Evolutionary conservation across 2,797 vertebrate species (phyloP), one percentile per base, ranked within the genome.

Genomic region (Melanotaenia boesemani): DNA sequence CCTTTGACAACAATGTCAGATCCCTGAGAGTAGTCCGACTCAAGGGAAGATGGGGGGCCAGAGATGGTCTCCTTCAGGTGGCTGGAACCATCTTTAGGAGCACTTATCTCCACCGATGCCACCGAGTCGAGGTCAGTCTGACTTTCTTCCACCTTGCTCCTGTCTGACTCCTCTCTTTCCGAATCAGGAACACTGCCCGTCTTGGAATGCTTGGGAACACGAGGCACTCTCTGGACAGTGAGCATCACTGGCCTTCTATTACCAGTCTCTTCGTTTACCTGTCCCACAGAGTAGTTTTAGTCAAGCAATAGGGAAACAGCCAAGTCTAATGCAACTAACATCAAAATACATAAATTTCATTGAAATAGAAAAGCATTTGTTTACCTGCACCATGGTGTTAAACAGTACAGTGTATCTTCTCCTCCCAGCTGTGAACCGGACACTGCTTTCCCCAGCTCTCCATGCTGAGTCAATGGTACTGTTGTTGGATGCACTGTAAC

Each of bases 371-470:
- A 46, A 11, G 16, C 44, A 66, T 26, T 4, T 59, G 8, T 18
- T 30, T 94, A 98, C 97, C 97, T 99, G 97, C 87, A 98, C 97
- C 97, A 98, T 99, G 68, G 97, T 99, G 91, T 98, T 99, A 84
- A 99, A 98, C 79, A 98, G 97, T 60, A 99, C 97, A 5, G 97
- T 98, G 85, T 98, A 98, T 95, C 97, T 94, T n/a, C 97, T 91
- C 7, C 97, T 95, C 9, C 97, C 97, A 1, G 97, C 97, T 13
- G 97, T 99, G 88, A 99, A 99, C 63, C 97, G 95, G 46, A 98
- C 97, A 32, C 97, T 98, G 76, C 95, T 98, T 84, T 98, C 97
- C 8, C 97, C 97, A 0, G 96, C 96, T 34, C 96, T 94, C 97
- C 97, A 98, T 0, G 97, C 97, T 0, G 97, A 95, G 86, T 99